phyloP scores from a whole-genome alignment of 1,140 invertebrate species.

The Colletes latitarsis region DNA sequence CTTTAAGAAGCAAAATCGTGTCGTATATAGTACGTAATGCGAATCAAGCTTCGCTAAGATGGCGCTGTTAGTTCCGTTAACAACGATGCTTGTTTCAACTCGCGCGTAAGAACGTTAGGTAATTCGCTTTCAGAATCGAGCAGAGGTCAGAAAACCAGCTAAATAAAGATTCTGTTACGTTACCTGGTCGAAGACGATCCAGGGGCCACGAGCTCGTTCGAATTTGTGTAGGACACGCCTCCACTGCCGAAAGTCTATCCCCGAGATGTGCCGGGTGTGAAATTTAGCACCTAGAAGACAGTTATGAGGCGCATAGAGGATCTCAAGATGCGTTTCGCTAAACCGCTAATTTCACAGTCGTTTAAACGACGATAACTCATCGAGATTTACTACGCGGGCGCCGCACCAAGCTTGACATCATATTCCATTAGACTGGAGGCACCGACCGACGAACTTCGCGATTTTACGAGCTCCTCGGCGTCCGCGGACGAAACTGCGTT shows the following conservation, averaged over 20 bases:
- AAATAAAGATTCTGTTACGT: not conserved
- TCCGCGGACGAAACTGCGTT: not conserved
- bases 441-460: conserved; percentile 42
- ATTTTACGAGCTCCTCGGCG: conserved; percentile 70
- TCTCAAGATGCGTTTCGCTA: conserved; percentile 55
- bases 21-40: too few relatives aligned
- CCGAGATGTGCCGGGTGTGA: conserved; percentile 38
- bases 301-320: conserved; percentile 76
- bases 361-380: conserved; percentile 80
- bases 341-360: conserved; percentile 82
- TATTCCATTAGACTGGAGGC: conserved; percentile 76
- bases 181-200: not conserved
- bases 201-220: not conserved
- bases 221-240: not conserved
- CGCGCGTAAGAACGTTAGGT: too few relatives aligned
- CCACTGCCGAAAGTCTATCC: not conserved
- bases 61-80: too few relatives aligned
- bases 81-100: too few relatives aligned
- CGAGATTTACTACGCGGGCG: conserved; percentile 75
- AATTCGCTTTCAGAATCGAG: too few relatives aligned
- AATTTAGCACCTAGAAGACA: conserved; percentile 81
- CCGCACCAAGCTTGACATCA: conserved; percentile 71
- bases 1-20: too few relatives aligned
- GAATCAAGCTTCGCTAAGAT: too few relatives aligned
- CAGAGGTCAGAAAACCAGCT: too few relatives aligned